Evolutionary conservation across 1,140 invertebrate species (phyloP).

Genomic region (Hyles vespertilio): DNA sequence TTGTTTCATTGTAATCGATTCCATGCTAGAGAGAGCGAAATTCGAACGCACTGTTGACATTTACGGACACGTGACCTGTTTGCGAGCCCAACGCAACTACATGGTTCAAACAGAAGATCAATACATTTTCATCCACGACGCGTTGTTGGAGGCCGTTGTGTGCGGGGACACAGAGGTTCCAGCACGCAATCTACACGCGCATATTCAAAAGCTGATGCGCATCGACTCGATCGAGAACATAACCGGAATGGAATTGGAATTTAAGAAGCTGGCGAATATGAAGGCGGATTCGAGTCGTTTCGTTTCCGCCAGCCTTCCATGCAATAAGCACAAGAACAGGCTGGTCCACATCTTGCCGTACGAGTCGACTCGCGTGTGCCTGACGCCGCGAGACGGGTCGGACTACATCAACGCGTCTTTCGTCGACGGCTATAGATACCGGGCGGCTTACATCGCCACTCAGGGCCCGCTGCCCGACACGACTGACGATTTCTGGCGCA

Average conservation of each 20-base stretch:
- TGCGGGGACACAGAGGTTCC: slow-evolving; percentile 96
- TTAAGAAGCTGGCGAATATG: slow-evolving; percentile 97
- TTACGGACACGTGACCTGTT: slow-evolving; percentile 98
- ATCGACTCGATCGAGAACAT: slow-evolving; percentile 89
- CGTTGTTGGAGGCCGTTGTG: slow-evolving; percentile 95
- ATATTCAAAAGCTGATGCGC: slow-evolving; percentile 95
- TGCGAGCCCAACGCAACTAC: slow-evolving; percentile 97
- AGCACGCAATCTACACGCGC: slow-evolving; percentile 92
- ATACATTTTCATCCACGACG: slow-evolving; percentile 99
- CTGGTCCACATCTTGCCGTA: slow-evolving; percentile 98
- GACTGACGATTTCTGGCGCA: slow-evolving; percentile 98
- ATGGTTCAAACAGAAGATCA: slow-evolving; percentile 99
- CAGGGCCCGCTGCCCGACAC: slow-evolving; percentile 98
- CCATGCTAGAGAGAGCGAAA: slow-evolving; percentile 95
- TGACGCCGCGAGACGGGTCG: slow-evolving; percentile 96
- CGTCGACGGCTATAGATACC: slow-evolving; percentile 95
- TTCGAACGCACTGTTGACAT: slow-evolving; percentile 99
- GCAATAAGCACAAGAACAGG: slow-evolving; percentile 99
- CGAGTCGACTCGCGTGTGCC: slow-evolving; percentile 95
- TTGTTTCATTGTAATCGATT: slow-evolving; percentile 99
- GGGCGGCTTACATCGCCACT: slow-evolving; percentile 97
- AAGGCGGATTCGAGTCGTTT: slow-evolving; percentile 96
- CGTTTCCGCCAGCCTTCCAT: slow-evolving; percentile 95
- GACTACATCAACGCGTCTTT: slow-evolving; percentile 99
- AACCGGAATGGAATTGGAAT: slow-evolving; percentile 98